Percentiles rank a stretch among this genome's conserved stretches.
These are phyloP conservation scores for Saturnia pavonia DNA, from an alignment of 2,888 invertebrate genomes.

Conservation along the genomic window DNA sequence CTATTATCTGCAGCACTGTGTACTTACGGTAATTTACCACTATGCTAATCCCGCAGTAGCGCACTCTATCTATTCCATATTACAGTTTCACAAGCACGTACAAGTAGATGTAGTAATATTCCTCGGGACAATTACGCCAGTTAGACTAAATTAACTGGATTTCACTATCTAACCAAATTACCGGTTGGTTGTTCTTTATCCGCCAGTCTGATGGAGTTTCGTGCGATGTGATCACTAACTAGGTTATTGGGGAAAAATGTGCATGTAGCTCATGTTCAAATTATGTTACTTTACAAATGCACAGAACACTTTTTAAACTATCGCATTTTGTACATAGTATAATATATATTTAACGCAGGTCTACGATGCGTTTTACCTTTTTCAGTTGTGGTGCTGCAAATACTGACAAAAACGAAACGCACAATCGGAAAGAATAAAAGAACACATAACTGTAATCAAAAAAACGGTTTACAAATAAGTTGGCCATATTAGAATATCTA, in stretches of 20 bases:
- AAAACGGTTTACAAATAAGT: too few relatives aligned
- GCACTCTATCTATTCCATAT: not conserved
- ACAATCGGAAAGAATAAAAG: too few relatives aligned
- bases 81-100: not conserved
- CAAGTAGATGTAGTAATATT: not conserved
- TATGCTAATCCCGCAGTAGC: constrained; percentile 7
- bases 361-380: too few relatives aligned
- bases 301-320: too few relatives aligned
- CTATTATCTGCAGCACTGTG: not conserved
- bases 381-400: too few relatives aligned
- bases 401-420: too few relatives aligned
- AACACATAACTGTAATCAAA: too few relatives aligned
- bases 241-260: not conserved
- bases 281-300: not conserved
- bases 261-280: not conserved
- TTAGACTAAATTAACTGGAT: constrained; percentile 4
- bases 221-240: not conserved
- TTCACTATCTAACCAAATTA: not conserved
- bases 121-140: constrained; percentile 1
- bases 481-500: too few relatives aligned
- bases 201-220: not conserved
- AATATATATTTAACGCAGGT: too few relatives aligned
- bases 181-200: not conserved
- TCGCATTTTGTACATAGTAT: too few relatives aligned
- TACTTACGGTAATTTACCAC: not conserved